These are phyloP conservation scores for Agriopis aurantiaria DNA, from an alignment of 2,888 invertebrate species.

Conservation along the genomic window DNA sequence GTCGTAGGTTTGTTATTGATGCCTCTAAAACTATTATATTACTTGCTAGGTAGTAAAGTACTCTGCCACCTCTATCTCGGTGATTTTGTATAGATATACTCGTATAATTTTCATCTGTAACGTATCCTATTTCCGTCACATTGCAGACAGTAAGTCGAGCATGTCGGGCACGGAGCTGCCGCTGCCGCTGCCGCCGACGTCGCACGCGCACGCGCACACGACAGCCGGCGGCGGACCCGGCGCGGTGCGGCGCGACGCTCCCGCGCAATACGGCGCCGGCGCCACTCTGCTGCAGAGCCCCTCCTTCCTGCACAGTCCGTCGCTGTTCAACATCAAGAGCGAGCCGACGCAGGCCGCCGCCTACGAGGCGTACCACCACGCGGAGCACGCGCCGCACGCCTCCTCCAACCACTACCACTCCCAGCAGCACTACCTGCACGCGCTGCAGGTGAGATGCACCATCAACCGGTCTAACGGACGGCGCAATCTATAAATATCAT, in stretches of 20 bases:
- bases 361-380: constrained; percentile 64
- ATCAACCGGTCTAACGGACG: neutral
- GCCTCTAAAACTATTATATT: too few relatives aligned
- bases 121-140: neutral
- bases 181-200: constrained; percentile 67
- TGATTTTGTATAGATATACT: too few relatives aligned
- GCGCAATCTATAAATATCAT: too few relatives aligned
- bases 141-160: constrained; percentile 72
- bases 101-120: too few relatives aligned
- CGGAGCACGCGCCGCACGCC: constrained; percentile 12
- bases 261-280: constrained; percentile 39
- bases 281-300: constrained; percentile 42
- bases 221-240: constrained; percentile 39
- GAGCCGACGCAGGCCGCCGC: constrained; percentile 69
- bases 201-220: constrained; percentile 1
- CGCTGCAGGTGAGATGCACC: constrained; percentile 70
- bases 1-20: too few relatives aligned
- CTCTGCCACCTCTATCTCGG: too few relatives aligned
- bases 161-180: constrained; percentile 80
- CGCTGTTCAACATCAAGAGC: constrained; percentile 82
- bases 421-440: constrained; percentile 86
- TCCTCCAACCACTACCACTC: constrained; percentile 55
- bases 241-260: constrained; percentile 59
- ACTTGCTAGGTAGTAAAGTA: too few relatives aligned
- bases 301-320: constrained; percentile 69